Evolutionary conservation across 2,113 vertebrate genomes (phyloP).

Genomic region (Dendrocopos noguchii): DNA sequence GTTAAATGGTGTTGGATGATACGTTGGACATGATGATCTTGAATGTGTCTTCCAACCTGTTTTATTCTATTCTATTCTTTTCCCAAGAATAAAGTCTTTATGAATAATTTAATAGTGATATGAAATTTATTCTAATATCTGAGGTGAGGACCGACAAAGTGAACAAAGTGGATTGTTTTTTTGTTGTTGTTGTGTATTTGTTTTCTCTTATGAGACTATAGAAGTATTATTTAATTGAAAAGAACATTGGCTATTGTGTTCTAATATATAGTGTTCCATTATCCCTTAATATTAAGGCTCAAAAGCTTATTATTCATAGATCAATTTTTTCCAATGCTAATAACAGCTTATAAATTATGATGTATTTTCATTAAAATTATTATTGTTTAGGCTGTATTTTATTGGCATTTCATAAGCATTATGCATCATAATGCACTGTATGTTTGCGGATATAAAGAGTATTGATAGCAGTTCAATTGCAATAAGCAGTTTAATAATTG

Average conservation of each 20-base stretch:
- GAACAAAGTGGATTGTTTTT: not conserved
- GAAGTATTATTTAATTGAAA: not conserved
- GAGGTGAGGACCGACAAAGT: not conserved
- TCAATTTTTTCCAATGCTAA: not conserved
- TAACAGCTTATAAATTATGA: not conserved
- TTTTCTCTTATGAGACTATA: not conserved
- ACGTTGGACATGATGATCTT: too few species aligned
- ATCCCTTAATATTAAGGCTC: not conserved
- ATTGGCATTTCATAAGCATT: not conserved
- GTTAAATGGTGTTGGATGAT: too few species aligned
- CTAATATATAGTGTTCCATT: not conserved
- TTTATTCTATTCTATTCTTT: too few species aligned
- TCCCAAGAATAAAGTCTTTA: not conserved
- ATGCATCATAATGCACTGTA: constrained; percentile 10
- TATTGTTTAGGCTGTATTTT: constrained; percentile 15
- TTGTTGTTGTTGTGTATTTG: not conserved
- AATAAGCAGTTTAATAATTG: constrained; percentile 46
- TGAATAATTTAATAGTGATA: not conserved
- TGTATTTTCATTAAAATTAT: constrained; percentile 54
- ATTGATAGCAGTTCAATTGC: constrained; percentile 41
- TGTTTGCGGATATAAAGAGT: constrained; percentile 22
- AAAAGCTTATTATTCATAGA: not conserved
- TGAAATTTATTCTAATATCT: not conserved
- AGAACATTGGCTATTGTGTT: not conserved
- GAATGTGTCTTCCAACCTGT: too few species aligned